A percentile compares a stretch with the other conserved stretches of the same genome.
Evolutionary conservation across 2,888 invertebrate genomes (phyloP).

Genomic region (Drosophila barbarae): DNA sequence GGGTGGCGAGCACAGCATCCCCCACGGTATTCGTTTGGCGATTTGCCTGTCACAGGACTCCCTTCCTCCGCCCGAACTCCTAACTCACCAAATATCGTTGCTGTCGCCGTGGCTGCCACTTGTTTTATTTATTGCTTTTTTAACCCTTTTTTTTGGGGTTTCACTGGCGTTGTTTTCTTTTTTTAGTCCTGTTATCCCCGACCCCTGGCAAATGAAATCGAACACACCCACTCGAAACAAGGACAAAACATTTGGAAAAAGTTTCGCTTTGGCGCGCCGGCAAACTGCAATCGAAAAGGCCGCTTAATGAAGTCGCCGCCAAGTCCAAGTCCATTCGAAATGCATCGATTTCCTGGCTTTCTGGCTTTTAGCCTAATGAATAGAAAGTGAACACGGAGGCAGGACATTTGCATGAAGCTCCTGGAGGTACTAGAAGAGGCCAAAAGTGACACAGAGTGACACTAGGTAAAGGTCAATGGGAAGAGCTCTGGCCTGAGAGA

Average conservation of each 20-base stretch:
- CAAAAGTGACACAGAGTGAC: neutral
- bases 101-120: slow-evolving; percentile 72
- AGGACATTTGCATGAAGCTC: slow-evolving; percentile 19
- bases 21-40: slow-evolving; percentile 71
- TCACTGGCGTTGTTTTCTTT: slow-evolving; percentile 43
- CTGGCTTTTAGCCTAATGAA: slow-evolving; percentile 55
- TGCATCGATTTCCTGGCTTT: slow-evolving; percentile 63
- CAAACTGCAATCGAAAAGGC: slow-evolving; percentile 44
- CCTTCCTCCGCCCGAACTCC: slow-evolving; percentile 20
- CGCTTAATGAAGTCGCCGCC: slow-evolving; percentile 64
- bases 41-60: slow-evolving; percentile 71
- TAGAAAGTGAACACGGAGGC: slow-evolving; percentile 35
- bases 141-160: slow-evolving; percentile 75
- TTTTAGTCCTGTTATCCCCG: slow-evolving; percentile 21
- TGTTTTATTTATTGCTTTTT: slow-evolving; percentile 79
- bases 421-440: neutral
- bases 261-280: slow-evolving; percentile 58
- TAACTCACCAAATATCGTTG: slow-evolving; percentile 75
- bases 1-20: slow-evolving; percentile 49
- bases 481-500: neutral
- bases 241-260: slow-evolving; percentile 29
- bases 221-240: slow-evolving; percentile 20
- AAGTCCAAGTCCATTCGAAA: slow-evolving; percentile 62
- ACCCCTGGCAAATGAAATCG: slow-evolving; percentile 39
- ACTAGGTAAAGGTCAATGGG: slow-evolving; percentile 4